Base-by-base conservation (phyloP, 2,888 invertebrate species). In the Euzophera pinguis region DNA sequence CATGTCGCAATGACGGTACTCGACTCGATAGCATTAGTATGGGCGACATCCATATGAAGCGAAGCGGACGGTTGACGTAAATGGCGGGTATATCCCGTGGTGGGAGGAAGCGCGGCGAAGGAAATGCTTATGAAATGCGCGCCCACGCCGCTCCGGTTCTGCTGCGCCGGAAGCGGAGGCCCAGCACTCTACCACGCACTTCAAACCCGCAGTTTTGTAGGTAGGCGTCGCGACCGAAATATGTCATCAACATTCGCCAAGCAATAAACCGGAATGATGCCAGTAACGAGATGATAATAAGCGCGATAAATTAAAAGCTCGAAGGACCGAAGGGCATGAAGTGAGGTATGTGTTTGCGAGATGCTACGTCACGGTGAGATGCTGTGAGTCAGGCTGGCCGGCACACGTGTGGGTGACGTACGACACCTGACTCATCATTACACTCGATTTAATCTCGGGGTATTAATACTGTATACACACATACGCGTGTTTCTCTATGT, bases 341-440 rank as follows among this genome's bases (percentile, higher is more conserved):
- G 59, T 65, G 69, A 51, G 55, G 50, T 53, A 52, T 54, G 59
- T 55, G 62, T 60, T 62, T 61, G 61, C 50, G 32, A 35, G 17
- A 12, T 43, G 58, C 72, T 62, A 76, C 80, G 80, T 82, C 81
- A 82, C 67, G 59, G 66, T 70, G 66, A 74, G 74, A 79, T 73
- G 75, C 70, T 72, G 75, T 79, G 81, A 84, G 67, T 83, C 83
- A 81, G 68, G 59, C 63, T 61, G 65, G 71, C 68, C 69, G 59
- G 69, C 71, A 78, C 83, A 79, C 80, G 83, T 78, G 80, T 73
- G 66, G 69, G 65, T 87, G 83, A 87, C 88, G 87, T 85, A 69
- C 70, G 45, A 62, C 71, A 79, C 78, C 79, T 86, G 82, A 84
- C 78, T 86, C 86, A 85, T 77, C 75, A 70, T 60, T 53, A 54